Base-by-base conservation (phyloP, 2,888 invertebrate species). In the Zelleria hepariella region DNA sequence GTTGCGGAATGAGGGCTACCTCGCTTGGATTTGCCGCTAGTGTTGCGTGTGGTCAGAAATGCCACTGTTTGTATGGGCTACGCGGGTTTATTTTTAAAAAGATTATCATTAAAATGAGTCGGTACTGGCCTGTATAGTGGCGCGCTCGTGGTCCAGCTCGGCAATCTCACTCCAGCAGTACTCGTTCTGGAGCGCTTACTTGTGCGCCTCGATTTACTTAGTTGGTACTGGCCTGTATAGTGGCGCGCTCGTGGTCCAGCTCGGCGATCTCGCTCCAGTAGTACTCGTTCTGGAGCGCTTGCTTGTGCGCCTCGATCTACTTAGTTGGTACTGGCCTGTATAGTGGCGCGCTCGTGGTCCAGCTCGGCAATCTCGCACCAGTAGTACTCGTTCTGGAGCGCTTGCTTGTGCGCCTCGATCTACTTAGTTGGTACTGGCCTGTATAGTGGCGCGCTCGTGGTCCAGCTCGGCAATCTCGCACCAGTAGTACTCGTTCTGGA, bases 401-500 rank as follows among this genome's bases (percentile, higher is more conserved):
- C 65, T 52, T 78, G 74, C 53, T 90, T 78, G 63, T 90, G 82
- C 2, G 77, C 72, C 60, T 90, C 86, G 15, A 90, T 80, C 56
- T 90, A n/a, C n/a, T n/a, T n/a, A n/a, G n/a, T n/a, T n/a, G n/a
- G n/a, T n/a, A n/a, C n/a, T n/a, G n/a, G n/a, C 78, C 59, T 89
- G 80, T 48, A 90, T 81, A 0, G 66, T 68, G 20, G 67, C 70
- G 2, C 64, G 57, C 15, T 62, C 63, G 5, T 61, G 56, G 61
- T 71, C 70, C 18, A 79, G 67, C 10, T 84, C 81, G 0, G 69
- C 76, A 20, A 91, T 87, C 64, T 86, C 83, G 61, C 85, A 85
- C 87, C 88, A 89, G 24, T 89, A 85, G 62, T 91, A 84, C 73
- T 94, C 93, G 62, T 90, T 85, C 65, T 91, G 86, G 7, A 93